Percentiles rank a stretch among this genome's conserved stretches.
These are phyloP conservation scores for Notolabrus celidotus DNA, from an alignment of 2,797 vertebrate genomes.

Conservation along the genomic window DNA sequence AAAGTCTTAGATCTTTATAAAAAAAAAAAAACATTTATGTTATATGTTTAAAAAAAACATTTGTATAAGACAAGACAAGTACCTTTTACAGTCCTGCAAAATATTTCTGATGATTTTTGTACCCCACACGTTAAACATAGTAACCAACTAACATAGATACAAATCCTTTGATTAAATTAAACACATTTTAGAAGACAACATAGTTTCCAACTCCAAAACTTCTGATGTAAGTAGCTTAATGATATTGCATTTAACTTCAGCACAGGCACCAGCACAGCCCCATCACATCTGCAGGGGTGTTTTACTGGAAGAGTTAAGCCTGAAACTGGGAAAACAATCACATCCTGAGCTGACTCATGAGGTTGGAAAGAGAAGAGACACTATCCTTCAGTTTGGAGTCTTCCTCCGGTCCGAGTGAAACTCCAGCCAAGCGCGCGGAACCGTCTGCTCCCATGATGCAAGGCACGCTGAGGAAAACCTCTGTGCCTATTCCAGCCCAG, in stretches of 20 bases:
- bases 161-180: conserved; percentile 1
- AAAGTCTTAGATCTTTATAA: conserved; percentile 1
- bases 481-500: conserved; percentile 84
- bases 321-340: conserved; percentile 46
- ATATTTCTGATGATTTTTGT: too few species aligned
- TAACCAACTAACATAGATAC: not conserved
- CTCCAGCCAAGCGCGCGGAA: conserved; percentile 85
- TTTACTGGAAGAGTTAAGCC: not conserved
- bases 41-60: not conserved
- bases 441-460: conserved; percentile 90
- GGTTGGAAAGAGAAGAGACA: conserved; percentile 84
- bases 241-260: conserved; percentile 5
- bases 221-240: not conserved
- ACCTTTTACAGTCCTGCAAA: conserved; percentile 2
- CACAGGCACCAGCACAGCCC: too few species aligned
- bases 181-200: not conserved
- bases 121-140: not conserved
- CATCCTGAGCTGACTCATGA: conserved; percentile 90
- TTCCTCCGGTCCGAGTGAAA: conserved; percentile 80
- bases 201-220: conserved; percentile 8
- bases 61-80: not conserved
- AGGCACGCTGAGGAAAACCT: conserved; percentile 96
- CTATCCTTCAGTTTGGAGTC: conserved; percentile 88
- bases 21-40: conserved; percentile 4
- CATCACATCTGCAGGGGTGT: not conserved